Conservation (phyloP, 2,888 invertebrate genomes). For the Pheosia tremula region DNA sequence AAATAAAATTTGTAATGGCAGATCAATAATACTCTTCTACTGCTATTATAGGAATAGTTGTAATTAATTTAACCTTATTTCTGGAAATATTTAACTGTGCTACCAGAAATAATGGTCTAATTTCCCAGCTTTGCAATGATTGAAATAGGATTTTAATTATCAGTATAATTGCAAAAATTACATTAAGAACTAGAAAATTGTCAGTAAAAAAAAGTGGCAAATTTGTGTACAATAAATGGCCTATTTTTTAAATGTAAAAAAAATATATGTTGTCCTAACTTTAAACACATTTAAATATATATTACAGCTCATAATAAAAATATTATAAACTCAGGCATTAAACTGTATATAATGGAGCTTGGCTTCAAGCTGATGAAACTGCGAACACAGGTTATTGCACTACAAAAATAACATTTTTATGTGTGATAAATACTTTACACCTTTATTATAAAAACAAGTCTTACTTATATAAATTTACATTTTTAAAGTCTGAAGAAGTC, state of each 20-base stretch:
- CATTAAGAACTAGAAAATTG: no score
- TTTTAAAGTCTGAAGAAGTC: background rate
- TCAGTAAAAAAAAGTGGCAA: background rate
- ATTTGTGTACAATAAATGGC: constrained; percentile 20
- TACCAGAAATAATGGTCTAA: background rate
- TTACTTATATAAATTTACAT: background rate
- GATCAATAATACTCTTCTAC: background rate
- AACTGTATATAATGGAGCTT: constrained; percentile 13
- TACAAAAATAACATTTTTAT: background rate
- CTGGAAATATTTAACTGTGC: background rate
- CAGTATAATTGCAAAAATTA: no score
- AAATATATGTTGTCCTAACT: constrained; percentile 10
- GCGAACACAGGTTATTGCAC: background rate
- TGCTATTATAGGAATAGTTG: background rate
- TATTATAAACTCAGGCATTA: constrained; percentile 17
- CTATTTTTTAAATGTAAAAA: constrained; percentile 17
- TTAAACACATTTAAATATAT: constrained; percentile 17
- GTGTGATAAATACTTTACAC: background rate
- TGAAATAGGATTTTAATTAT: background rate
- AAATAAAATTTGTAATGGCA: background rate
- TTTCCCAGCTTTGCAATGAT: background rate
- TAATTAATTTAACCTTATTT: background rate
- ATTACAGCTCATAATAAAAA: constrained; percentile 10
- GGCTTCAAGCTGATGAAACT: constrained; percentile 15
- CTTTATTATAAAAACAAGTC: background rate